Evolutionary conservation across 2,113 vertebrate species (phyloP).

Genomic region (Solea solea): DNA sequence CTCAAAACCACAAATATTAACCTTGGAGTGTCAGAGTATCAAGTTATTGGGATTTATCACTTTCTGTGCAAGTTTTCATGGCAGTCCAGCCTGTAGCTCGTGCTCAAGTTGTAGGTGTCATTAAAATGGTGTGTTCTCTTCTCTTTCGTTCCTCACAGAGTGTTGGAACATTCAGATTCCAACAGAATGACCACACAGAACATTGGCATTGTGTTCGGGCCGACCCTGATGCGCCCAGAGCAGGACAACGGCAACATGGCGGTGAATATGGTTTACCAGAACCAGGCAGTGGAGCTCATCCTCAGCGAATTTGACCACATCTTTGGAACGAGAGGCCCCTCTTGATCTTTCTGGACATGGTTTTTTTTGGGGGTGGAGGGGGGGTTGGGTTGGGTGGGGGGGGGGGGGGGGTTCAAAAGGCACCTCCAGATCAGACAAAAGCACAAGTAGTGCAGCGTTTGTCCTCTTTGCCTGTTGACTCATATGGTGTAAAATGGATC

Average conservation of each 20-base stretch:
- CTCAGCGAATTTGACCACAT: constrained; percentile 84
- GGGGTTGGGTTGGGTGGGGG: neutral
- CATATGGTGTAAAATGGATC: constrained; percentile 69
- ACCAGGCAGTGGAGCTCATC: constrained; percentile 90
- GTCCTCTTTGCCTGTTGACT: constrained; percentile 57
- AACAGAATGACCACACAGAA: constrained; percentile 95
- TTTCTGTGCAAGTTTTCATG: neutral
- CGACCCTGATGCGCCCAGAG: constrained; percentile 89
- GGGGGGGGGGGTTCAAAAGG: constrained; percentile 1
- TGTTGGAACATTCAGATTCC: constrained; percentile 81
- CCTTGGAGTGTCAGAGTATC: constrained; percentile 36
- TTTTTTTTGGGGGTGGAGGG: neutral
- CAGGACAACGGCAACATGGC: constrained; percentile 87
- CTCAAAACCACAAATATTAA: constrained; percentile 39
- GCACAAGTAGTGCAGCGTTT: constrained; percentile 58
- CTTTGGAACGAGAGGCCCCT: constrained; percentile 69
- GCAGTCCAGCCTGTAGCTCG: constrained; percentile 2
- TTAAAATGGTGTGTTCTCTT: neutral
- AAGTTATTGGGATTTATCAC: constrained; percentile 1
- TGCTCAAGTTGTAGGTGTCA: neutral
- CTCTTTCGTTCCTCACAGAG: constrained; percentile 71
- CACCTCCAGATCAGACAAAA: constrained; percentile 44
- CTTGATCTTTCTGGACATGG: constrained; percentile 55
- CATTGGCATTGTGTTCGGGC: constrained; percentile 94
- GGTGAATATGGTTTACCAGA: constrained; percentile 86